Percentiles rank a stretch among this genome's conserved stretches.
Evolutionary conservation across 2,888 invertebrate species (phyloP).

Genomic region (Octodonta nipae): DNA sequence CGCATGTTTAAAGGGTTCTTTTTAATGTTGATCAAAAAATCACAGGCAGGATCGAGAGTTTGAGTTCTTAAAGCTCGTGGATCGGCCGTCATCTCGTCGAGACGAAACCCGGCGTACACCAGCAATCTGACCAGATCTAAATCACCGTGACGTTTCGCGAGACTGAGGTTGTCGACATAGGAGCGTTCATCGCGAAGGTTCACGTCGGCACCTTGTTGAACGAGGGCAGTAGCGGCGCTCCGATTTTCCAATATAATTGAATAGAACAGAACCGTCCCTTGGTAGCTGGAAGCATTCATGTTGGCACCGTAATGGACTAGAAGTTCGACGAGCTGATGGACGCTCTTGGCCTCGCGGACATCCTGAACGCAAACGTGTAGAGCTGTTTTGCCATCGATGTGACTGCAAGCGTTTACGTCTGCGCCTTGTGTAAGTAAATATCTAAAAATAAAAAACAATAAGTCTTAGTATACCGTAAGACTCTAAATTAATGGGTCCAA

Average conservation of each 20-base stretch:
- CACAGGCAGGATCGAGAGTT: slow-evolving; percentile 26
- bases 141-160: slow-evolving; percentile 38
- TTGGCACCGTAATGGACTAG: slow-evolving; percentile 28
- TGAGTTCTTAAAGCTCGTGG: slow-evolving; percentile 27
- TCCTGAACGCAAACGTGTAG: slow-evolving; percentile 51
- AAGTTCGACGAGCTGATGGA: slow-evolving; percentile 40
- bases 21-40: slow-evolving; percentile 25
- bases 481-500: too few relatives aligned
- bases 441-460: slow-evolving; percentile 13
- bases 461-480: too few relatives aligned
- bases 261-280: slow-evolving; percentile 35
- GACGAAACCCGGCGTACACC: slow-evolving; percentile 34
- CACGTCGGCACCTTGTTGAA: slow-evolving; percentile 50
- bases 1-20: slow-evolving; percentile 40
- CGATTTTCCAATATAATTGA: slow-evolving; percentile 35
- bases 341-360: slow-evolving; percentile 37
- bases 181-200: slow-evolving; percentile 45
- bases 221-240: slow-evolving; percentile 42
- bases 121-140: slow-evolving; percentile 32
- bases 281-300: slow-evolving; percentile 29
- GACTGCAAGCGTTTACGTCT: slow-evolving; percentile 28
- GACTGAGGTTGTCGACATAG: slow-evolving; percentile 43
- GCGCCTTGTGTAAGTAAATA: slow-evolving; percentile 24
- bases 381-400: slow-evolving; percentile 35
- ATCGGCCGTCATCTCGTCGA: slow-evolving; percentile 29